Base-by-base conservation (phyloP, 2,888 invertebrate species). In the Zonitis immaculata region DNA sequence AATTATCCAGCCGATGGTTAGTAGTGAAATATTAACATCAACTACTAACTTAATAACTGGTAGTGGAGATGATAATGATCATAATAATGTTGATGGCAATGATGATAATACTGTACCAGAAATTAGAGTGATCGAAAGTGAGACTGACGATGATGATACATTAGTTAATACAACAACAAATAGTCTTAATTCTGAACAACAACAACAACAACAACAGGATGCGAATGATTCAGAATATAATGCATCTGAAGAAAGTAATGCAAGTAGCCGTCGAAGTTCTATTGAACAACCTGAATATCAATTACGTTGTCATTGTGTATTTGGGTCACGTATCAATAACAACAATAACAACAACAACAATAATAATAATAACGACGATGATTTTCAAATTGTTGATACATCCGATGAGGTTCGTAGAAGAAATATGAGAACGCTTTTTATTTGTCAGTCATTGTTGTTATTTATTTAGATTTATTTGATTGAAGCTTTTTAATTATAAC, bases 191-290 rank as follows among this genome's bases (percentile, higher is more conserved):
- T 22, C 32, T 18, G 25, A 27, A 18, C 20, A 30, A 14, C 27
- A 35, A 16, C 43, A 42, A 22, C 54, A 28, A 54, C 51, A 51
- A 47, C 55, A 55, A 47, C 56, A 44, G n/a, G 57, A 60, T 35
- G 46, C 42, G 47, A 58, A 52, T 47, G 74, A 74, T 59, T 72
- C 74, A 1, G 75, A 75, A 54, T 75, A 75, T 63, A 68, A 74
- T 60, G 75, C 69, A 39, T 74, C 74, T 4, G 72, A 63, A 9
- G 75, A 75, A 60, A 73, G 74, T 56, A 73, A 73, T 61, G 69
- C 68, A 48, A 73, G 67, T 53, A 68, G 67, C 52, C 60, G 69
- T 22, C 32, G 63, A 18, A 65, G 65, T 52, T 67, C 68, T 6
- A 56, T 53, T 26, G 61, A 59, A 44, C 52, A 55, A 47, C 62